phyloP scores from a whole-genome alignment of 2,888 invertebrate species.

The Saturnia pavonia region DNA sequence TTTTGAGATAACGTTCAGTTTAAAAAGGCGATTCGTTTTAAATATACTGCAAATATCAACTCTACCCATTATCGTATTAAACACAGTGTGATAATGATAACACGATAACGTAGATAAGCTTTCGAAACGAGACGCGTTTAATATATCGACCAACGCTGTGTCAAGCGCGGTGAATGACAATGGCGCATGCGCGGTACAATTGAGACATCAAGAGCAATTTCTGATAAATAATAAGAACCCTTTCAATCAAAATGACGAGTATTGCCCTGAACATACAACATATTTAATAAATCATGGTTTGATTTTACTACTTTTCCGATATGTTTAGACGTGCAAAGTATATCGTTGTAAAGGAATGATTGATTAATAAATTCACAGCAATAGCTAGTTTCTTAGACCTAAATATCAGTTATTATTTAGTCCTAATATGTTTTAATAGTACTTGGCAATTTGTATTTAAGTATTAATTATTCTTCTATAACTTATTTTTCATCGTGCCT shows the following conservation, averaged over 20 bases:
- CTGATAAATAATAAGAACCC: neutral
- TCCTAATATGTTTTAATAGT: neutral
- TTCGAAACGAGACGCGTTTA: constrained; percentile 24
- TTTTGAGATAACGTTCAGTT: neutral
- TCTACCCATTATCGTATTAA: constrained; percentile 1
- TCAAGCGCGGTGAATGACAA: constrained; percentile 57
- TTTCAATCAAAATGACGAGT: neutral
- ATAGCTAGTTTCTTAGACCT: neutral
- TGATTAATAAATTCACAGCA: neutral
- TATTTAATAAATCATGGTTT: neutral
- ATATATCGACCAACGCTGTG: constrained; percentile 51
- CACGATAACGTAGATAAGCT: constrained; percentile 22
- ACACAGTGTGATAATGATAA: constrained; percentile 26
- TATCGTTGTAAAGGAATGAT: neutral
- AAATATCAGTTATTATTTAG: neutral
- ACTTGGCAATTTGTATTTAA: neutral
- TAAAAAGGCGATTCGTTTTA: neutral
- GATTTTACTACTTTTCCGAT: neutral
- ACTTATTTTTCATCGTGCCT: neutral
- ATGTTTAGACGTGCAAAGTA: too few relatives aligned
- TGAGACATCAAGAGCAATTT: constrained; percentile 21
- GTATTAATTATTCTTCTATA: neutral
- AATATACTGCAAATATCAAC: constrained; percentile 4
- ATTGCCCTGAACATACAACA: neutral
- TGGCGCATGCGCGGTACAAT: constrained; percentile 50